Evolutionary conservation across 2,113 vertebrate species (phyloP), one percentile per base, ranked within the genome.

Genomic region (Nibea albiflora): DNA sequence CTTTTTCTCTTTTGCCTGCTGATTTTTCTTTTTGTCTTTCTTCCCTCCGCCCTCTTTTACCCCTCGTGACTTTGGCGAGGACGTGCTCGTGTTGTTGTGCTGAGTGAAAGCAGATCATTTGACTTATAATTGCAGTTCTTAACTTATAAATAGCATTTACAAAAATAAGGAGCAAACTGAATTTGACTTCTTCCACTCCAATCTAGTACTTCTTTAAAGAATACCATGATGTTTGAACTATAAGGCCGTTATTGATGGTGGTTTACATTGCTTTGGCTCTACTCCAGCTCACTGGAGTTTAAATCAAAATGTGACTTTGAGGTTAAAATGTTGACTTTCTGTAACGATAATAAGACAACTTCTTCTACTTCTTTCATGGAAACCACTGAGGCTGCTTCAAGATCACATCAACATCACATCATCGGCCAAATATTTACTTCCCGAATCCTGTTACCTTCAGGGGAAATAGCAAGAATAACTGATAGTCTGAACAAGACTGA

Each of bases 1-100:
- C 91, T 96, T 96, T 93, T 96, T 98, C 81, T 97, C 97, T 94
- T 97, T 98, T 73, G 96, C 95, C 89, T 98, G 97, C 39, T 96
- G 96, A 80, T 92, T 97, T 92, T 96, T 98, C 92, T 96, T 96
- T 92, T 97, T 98, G 58, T 98, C 96, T 88, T 97, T 98, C 92
- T 97, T 98, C 73, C 95, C 95, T 63, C 92, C 91, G 53, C 91
- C 90, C 89, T 90, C 91, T 88, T 89, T 92, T 46, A 83, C 90
- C 87, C 91, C 93, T 87, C 96, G 95, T 76, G 96, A 92, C 83
- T 96, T 96, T 80, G 95, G 93, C 39, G 96, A 96, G 80, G 94
- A 83, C 47, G 92, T 88, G 86, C 95, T 96, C 85, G 89, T 76
- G 84, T 80, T 94, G 90, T 92, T 95, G 60, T 87, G 68, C 53